These are phyloP conservation scores for Hyles lineata DNA, from an alignment of 2,888 invertebrate species.

Conservation along the genomic window DNA sequence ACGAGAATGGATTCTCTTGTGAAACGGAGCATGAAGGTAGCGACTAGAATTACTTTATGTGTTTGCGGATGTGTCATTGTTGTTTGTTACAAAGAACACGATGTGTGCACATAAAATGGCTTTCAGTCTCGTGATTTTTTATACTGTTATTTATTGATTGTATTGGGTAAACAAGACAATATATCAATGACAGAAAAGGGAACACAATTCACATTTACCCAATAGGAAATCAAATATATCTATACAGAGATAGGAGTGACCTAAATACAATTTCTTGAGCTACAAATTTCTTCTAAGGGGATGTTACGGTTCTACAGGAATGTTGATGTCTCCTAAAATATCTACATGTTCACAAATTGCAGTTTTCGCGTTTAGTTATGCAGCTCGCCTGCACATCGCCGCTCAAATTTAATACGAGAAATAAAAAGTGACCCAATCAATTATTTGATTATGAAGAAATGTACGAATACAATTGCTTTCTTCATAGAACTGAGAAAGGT, in stretches of 20 bases:
- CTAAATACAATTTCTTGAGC: no score
- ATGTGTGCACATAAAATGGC: slow-evolving; percentile 17
- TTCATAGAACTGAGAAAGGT: background rate
- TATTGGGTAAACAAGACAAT: slow-evolving; percentile 18
- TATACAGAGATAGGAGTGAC: background rate
- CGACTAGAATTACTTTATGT: slow-evolving; percentile 39
- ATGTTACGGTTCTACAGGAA: no score
- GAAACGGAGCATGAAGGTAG: slow-evolving; percentile 34
- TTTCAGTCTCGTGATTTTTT: slow-evolving; percentile 11
- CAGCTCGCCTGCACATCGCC: no score
- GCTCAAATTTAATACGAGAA: no score
- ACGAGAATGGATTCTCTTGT: slow-evolving; percentile 39
- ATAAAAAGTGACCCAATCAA: no score
- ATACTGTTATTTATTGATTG: slow-evolving; percentile 16
- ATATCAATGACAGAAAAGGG: slow-evolving; percentile 27
- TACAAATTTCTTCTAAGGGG: no score
- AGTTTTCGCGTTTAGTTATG: no score
- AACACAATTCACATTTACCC: slow-evolving; percentile 32
- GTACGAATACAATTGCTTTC: background rate
- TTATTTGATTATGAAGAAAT: no score
- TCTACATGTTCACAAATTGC: no score
- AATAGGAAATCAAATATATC: slow-evolving; percentile 20
- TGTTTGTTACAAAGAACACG: slow-evolving; percentile 16
- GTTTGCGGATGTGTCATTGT: slow-evolving; percentile 28
- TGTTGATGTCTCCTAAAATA: no score